Evolutionary conservation across 2,113 vertebrate genomes (phyloP).

Genomic region (Spermophilus dauricus): DNA sequence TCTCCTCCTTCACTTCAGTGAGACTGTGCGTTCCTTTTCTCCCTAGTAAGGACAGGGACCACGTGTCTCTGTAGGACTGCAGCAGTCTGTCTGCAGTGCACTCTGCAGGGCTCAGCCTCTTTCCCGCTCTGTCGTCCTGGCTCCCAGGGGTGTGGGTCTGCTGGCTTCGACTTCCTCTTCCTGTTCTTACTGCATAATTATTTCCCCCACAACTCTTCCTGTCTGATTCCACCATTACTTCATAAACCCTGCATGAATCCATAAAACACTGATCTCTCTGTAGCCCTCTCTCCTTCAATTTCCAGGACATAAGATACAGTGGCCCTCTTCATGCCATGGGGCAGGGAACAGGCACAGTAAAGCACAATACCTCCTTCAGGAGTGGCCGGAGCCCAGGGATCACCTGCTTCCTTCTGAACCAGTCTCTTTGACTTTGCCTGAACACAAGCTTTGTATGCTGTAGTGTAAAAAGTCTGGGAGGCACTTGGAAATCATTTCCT

Average conservation of each 20-base stretch:
- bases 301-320: fast-evolving
- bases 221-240: not conserved
- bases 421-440: not conserved
- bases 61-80: not conserved
- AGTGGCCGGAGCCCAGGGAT: not conserved
- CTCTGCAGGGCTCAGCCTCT: not conserved
- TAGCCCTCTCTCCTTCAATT: not conserved
- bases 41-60: not conserved
- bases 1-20: not conserved
- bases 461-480: too few species aligned
- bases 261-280: not conserved
- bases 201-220: not conserved
- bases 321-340: too few species aligned
- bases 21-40: not conserved
- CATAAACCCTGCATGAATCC: not conserved
- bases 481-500: not conserved
- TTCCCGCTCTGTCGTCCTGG: fast-evolving
- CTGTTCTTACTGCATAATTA: too few species aligned
- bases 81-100: not conserved
- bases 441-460: not conserved
- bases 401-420: not conserved
- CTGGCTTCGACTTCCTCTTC: not conserved
- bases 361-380: not conserved
- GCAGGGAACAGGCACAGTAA: too few species aligned
- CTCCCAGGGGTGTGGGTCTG: fast-evolving